Evolutionary conservation across 1,140 invertebrate genomes (phyloP), one percentile per base, ranked within the genome.

Genomic region (Gryllus bimaculatus): DNA sequence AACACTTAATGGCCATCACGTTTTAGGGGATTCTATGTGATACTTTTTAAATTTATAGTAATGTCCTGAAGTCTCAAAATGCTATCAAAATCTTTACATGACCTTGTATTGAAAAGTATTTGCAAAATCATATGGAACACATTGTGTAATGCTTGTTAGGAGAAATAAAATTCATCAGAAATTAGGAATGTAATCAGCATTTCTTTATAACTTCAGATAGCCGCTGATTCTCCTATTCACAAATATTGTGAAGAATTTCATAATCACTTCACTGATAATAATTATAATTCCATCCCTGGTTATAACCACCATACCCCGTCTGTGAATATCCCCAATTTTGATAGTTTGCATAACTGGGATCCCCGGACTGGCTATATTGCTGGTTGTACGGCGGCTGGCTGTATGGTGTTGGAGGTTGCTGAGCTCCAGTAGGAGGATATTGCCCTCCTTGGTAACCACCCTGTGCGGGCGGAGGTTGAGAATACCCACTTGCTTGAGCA

Each of bases 311-410:
- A 77, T 91, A 90, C 74, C 88, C 87, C 49, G 89, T 86, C 81
- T 91, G 90, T 7, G 89, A 88, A 79, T 91, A 91, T 78, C 90
- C 88, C 91, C 91, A 92, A 82, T 91, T 91, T 82, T 90, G 91
- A 80, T 92, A 92, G 80, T 89, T 87, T 0, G 85, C 85, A 78
- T 88, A 89, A 77, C 88, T 89, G 0, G 87, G 87, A 82, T 89
- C 88, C 0, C 80, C 80, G 13, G 88, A 87, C n/a, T 91, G 90
- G 81, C 91, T 90, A 81, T 88, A 90, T 79, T 90, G 89, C 79
- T 90, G 89, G 78, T 87, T 86, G 73, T 87, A 84, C 26, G 88
- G 87, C 81, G 87, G 85, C 48, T 87, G 88, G 54, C 84, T 83
- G 79, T 90, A 90, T 3, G 73, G 78, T 48, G 76, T 74, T 88